phyloP scores from a whole-genome alignment of 2,888 invertebrate genomes.

The Cheilosia impressa region DNA sequence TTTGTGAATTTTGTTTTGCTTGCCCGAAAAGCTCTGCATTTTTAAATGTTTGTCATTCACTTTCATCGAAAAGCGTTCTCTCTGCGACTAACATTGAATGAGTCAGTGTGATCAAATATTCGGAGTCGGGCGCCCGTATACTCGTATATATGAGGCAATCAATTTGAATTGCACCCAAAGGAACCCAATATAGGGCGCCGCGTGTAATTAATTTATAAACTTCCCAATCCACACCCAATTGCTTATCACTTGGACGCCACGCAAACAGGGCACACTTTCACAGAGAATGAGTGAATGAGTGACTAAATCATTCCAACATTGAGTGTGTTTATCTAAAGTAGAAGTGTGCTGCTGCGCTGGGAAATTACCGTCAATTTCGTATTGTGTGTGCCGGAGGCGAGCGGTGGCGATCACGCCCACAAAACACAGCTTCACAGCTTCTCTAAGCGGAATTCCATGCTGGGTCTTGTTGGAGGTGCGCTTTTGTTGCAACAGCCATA shows the following conservation, averaged over 20 bases:
- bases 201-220: slow-evolving; percentile 3
- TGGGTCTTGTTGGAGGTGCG: slow-evolving; percentile 28
- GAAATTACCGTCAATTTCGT: slow-evolving; percentile 65
- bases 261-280: slow-evolving; percentile 6
- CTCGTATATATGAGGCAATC: neutral
- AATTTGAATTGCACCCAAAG: neutral
- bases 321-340: slow-evolving; percentile 44
- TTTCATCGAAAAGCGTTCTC: slow-evolving; percentile 23
- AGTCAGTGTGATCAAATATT: slow-evolving; percentile 13
- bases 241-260: slow-evolving; percentile 25
- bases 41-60: slow-evolving; percentile 31
- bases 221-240: slow-evolving; percentile 32
- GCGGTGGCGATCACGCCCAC: slow-evolving; percentile 53
- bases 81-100: slow-evolving; percentile 8
- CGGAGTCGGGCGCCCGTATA: neutral
- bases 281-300: slow-evolving; percentile 1
- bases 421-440: slow-evolving; percentile 29
- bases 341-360: slow-evolving; percentile 34
- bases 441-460: slow-evolving; percentile 50
- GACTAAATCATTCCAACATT: slow-evolving; percentile 51
- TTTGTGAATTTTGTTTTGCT: neutral
- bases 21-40: neutral
- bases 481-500: slow-evolving; percentile 21
- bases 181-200: neutral
- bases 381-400: neutral